Percentiles rank a stretch among this genome's conserved stretches.
Evolutionary conservation across 2,888 invertebrate species (phyloP).

Genomic region (Bombylius major): DNA sequence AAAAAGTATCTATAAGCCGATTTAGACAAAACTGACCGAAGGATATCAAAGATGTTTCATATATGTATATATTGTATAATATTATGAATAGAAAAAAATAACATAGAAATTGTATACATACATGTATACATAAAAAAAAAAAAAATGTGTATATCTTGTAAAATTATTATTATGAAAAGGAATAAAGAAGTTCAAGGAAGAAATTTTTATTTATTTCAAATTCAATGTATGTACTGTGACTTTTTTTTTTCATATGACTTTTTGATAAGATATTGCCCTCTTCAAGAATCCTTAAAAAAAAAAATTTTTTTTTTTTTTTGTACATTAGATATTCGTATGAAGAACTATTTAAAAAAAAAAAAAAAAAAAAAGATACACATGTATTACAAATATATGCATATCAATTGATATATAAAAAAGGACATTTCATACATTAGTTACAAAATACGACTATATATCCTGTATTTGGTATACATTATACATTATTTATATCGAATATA

Average conservation of each 20-base stretch:
- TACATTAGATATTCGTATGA: not conserved
- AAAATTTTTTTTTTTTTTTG: conserved; percentile 10
- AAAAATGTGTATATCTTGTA: not conserved
- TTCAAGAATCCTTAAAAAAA: conserved; percentile 14
- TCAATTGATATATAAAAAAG: too few relatives aligned
- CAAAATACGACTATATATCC: too few relatives aligned
- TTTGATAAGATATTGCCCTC: conserved; percentile 12
- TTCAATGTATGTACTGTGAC: too few relatives aligned
- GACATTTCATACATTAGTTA: too few relatives aligned
- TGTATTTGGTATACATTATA: too few relatives aligned
- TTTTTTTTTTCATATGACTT: conserved; percentile 6
- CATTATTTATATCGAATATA: too few relatives aligned
- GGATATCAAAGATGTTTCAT: conserved; percentile 11
- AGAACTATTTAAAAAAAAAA: too few relatives aligned
- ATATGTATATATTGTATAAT: not conserved
- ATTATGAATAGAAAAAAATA: not conserved
- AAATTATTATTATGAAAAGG: not conserved
- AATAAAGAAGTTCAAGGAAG: too few relatives aligned
- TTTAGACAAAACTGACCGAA: conserved; percentile 15
- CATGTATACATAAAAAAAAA: not conserved
- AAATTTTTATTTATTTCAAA: too few relatives aligned
- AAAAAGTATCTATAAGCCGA: conserved; percentile 16
- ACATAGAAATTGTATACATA: not conserved
- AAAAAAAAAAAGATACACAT: not conserved
- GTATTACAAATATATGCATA: too few relatives aligned